These are phyloP conservation scores for Muntiacus reevesi DNA, from an alignment of 2,113 vertebrate species.

Conservation along the genomic window DNA sequence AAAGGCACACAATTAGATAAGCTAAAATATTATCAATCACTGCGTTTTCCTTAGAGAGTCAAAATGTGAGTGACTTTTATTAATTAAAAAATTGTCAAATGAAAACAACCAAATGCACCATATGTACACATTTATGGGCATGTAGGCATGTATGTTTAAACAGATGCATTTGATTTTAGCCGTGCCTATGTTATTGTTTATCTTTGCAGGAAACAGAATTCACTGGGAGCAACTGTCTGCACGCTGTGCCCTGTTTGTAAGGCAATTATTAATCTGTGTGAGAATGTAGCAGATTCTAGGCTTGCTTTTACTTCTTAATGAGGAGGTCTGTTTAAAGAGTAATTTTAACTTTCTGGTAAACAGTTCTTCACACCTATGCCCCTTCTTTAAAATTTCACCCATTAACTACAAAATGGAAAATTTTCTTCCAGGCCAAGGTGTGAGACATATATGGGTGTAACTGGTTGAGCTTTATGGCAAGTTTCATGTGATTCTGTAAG, in stretches of 20 bases:
- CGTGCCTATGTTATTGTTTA: neutral
- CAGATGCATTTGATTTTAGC: neutral
- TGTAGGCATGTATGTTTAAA: neutral
- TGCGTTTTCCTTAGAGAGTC: neutral
- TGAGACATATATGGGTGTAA: neutral
- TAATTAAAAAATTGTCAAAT: neutral
- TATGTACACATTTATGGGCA: neutral
- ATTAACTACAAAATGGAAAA: neutral
- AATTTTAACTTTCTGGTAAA: neutral
- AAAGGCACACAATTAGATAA: neutral
- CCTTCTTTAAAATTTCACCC: neutral
- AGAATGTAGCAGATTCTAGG: neutral
- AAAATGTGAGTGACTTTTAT: neutral
- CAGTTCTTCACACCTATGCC: neutral
- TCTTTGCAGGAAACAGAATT: neutral
- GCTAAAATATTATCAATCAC: neutral
- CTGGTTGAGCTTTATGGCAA: neutral
- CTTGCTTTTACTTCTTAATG: neutral
- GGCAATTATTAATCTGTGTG: neutral
- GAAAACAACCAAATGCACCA: neutral
- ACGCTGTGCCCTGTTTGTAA: neutral
- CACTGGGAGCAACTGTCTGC: neutral
- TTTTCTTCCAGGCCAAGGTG: neutral
- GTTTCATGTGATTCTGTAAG: neutral
- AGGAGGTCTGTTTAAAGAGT: neutral